Conservation (phyloP, 1,140 invertebrate genomes). For the Aphis gossypii region DNA sequence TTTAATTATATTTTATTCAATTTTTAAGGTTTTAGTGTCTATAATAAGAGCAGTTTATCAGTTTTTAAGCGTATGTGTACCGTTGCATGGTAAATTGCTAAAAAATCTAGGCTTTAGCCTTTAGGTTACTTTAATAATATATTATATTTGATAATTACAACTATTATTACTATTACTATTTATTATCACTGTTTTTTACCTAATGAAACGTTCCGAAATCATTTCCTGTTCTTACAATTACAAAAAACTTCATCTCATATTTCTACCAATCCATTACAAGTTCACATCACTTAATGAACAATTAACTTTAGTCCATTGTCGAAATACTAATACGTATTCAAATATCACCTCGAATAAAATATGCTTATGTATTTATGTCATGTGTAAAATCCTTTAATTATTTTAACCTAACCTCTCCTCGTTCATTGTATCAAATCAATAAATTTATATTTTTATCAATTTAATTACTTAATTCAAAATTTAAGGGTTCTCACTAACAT, state of each 20-base stretch:
- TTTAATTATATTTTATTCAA: too few species aligned
- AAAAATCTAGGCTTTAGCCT: too few species aligned
- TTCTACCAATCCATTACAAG: neutral
- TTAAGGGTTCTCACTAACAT: neutral
- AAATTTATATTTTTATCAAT: neutral
- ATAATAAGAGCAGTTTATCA: too few species aligned
- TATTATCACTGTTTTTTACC: too few species aligned
- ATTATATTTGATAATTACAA: too few species aligned
- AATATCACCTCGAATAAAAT: neutral
- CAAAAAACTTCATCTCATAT: neutral
- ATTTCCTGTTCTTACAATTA: too few species aligned
- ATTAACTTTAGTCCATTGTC: neutral
- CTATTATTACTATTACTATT: too few species aligned
- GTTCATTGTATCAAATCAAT: neutral
- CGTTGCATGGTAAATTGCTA: too few species aligned
- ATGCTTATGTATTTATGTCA: neutral
- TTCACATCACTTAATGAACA: neutral
- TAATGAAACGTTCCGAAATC: too few species aligned
- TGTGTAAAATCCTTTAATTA: neutral
- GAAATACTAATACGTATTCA: neutral
- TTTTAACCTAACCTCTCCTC: neutral
- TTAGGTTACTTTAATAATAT: too few species aligned
- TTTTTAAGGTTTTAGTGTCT: too few species aligned
- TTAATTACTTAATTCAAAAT: neutral
- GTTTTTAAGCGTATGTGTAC: too few species aligned